Evolutionary conservation across 2,888 invertebrate genomes (phyloP), one percentile per base, ranked within the genome.

Genomic region (Drosophila buzzatii): DNA sequence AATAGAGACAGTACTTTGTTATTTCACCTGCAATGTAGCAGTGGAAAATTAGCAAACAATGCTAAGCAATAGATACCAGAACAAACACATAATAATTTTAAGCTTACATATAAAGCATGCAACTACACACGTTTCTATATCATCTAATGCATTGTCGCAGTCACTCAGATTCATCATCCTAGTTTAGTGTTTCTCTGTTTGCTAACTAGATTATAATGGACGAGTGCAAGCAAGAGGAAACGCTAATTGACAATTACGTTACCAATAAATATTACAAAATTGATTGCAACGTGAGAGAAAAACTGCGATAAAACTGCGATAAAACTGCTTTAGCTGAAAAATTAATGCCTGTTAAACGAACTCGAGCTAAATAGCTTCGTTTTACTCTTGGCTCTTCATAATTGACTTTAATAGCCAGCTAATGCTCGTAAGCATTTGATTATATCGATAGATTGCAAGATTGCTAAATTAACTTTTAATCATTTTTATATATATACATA

Each of bases 1-100:
- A 85, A 60, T 70, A 56, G 70, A 55, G 42, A 55, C 70, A 49
- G 64, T 16, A 33, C 56, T 51, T 58, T 77, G 67, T 65, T 88
- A 37, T 61, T 70, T 67, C 27, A 60, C 62, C 68, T 57, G 18
- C 55, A 49, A 49, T 42, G 16, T 44, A 33, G 35, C 58, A 76
- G 55, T 70, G 53, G 45, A 59, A 67, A 71, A 44, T 60, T 75
- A 73, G 70, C 70, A 70, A 23, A 3, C 18, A 37, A 23, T n/a
- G 7, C 2, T 12, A 51, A 70, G 53, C 61, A 58, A 20, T 18
- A 3, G 10, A 23, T 27, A 52, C 37, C 27, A 14, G 14, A 44
- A 18, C 4, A 6, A 20, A 35, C 45, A 27, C 18, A 27, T 27
- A 27, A 41, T 27, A 31, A 20, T 42, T 5, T 42, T 31, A 20